Evolutionary conservation across 2,888 invertebrate genomes (phyloP), one percentile per base, ranked within the genome.

Genomic region (Ypsolopha scabrella): DNA sequence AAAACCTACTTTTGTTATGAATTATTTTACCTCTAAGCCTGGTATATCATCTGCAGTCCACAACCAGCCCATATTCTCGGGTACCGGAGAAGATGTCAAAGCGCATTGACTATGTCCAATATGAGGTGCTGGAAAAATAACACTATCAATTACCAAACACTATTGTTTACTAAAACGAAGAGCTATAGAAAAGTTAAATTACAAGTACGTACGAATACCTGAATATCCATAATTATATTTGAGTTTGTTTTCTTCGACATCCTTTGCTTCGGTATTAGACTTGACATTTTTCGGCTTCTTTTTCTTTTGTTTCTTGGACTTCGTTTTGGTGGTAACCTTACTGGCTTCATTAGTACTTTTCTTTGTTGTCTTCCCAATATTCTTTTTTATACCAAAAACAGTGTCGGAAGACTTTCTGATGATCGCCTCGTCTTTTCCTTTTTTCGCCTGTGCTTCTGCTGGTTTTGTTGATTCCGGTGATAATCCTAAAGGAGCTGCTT

Each of bases 51-150:
- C 77, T 51, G 82, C 73, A 55, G 68, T 82, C 87, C 87, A 87
- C 33, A 85, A 61, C 87, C 87, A 87, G n/a, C 87, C 87, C 85
- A 86, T 87, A 37, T 57, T 54, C 56, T 75, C 81, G n/a, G 86
- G 87, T 34, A 87, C 85, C 52, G 60, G 55, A 39, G 13, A 14
- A 14, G 37, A 47, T n/a, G 36, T 14, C 2, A 37, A 37, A 13
- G 7, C 37, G 37, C 85, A 86, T 55, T 67, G 64, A 56, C 71
- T 72, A 64, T 86, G 85, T 53, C 85, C 86, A 67, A 82, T 81
- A 59, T 80, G 70, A 55, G 86, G 80, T 46, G 86, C 86, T 86
- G 60, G 37, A 72, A 70, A 34, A 51, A 50, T 54, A 43, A 44
- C 6, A 11, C 24, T 10, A 33, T 10, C 9, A 11, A 33, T n/a